Conservation (phyloP, 1,140 invertebrate species). For the Aphidius gifuensis region DNA sequence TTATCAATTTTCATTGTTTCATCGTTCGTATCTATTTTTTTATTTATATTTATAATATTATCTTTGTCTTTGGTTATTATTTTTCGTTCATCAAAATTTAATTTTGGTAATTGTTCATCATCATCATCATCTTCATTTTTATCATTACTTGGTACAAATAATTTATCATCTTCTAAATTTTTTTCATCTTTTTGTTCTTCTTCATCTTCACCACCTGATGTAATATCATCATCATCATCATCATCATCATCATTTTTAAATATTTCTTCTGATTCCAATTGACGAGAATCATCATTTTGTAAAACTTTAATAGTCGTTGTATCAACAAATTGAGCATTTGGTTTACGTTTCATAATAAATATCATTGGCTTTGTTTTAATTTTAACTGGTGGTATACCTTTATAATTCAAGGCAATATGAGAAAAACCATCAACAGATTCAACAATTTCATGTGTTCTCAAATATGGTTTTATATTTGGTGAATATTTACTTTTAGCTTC, state of each 20-base stretch:
- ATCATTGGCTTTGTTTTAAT: constrained; percentile 78
- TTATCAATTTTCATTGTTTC: background rate
- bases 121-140: constrained; percentile 28
- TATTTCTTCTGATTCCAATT: background rate
- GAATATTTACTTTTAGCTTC: constrained; percentile 82
- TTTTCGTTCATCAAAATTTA: background rate
- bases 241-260: background rate
- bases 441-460: constrained; percentile 69
- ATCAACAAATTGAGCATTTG: constrained; percentile 27
- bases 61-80: background rate
- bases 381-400: constrained; percentile 71
- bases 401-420: constrained; percentile 75
- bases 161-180: background rate
- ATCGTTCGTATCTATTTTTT: background rate
- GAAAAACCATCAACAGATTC: constrained; percentile 78
- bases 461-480: constrained; percentile 66
- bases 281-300: no score
- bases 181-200: background rate
- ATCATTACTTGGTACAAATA: constrained; percentile 28
- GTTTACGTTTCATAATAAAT: constrained; percentile 67
- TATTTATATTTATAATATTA: background rate
- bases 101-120: background rate
- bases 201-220: background rate
- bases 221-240: background rate
- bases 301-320: no score